phyloP scores from a whole-genome alignment of 1,140 invertebrate species.

The Globodera rostochiensis region DNA sequence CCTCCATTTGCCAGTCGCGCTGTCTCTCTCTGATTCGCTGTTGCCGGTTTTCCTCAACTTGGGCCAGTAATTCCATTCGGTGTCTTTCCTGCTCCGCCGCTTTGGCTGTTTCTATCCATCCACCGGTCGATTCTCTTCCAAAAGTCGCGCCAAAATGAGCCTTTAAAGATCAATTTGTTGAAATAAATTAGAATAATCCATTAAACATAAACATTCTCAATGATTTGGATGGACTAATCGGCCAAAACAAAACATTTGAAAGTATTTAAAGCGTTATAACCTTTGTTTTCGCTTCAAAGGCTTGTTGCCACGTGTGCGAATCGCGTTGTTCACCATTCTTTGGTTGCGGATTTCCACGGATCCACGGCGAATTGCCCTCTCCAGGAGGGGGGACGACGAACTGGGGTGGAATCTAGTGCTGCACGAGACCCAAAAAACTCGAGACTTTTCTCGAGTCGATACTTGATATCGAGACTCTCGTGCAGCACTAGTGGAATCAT shows the following conservation, averaged over 20 bases:
- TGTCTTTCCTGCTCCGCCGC: slow-evolving; percentile 49
- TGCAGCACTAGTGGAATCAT: too few species aligned
- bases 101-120: slow-evolving; percentile 5
- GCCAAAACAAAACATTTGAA: too few species aligned
- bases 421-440: too few species aligned
- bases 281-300: slow-evolving; percentile 17
- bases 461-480: too few species aligned
- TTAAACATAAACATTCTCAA: too few species aligned
- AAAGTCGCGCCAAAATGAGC: slow-evolving; percentile 31
- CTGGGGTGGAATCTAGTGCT: too few species aligned
- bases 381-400: neutral
- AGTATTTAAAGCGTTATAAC: neutral
- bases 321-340: slow-evolving; percentile 51
- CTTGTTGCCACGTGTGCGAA: slow-evolving; percentile 34
- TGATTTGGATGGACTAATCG: too few species aligned
- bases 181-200: neutral
- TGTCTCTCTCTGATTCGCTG: slow-evolving; percentile 52
- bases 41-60: slow-evolving; percentile 56
- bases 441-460: too few species aligned
- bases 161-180: neutral
- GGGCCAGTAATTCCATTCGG: slow-evolving; percentile 43
- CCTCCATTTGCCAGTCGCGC: slow-evolving; percentile 56
- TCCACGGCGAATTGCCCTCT: slow-evolving; percentile 47
- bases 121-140: slow-evolving; percentile 9
- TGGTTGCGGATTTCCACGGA: slow-evolving; percentile 53